A percentile compares a stretch with the other conserved stretches of the same genome.
These are phyloP conservation scores for Cyanistes caeruleus DNA, from an alignment of 2,113 vertebrate genomes.

Conservation along the genomic window DNA sequence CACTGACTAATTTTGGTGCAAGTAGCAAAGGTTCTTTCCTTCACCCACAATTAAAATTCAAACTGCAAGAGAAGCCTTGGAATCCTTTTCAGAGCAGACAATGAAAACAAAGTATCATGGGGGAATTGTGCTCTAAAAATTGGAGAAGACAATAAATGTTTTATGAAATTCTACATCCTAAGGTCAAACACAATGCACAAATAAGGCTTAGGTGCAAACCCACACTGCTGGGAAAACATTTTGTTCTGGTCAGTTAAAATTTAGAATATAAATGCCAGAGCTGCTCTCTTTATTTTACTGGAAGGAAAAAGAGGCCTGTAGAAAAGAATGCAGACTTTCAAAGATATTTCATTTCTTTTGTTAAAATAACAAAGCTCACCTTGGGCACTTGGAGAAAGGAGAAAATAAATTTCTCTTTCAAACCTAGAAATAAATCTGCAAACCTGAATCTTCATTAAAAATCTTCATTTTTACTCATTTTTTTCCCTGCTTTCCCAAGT, in stretches of 20 bases:
- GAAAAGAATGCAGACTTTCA: background rate
- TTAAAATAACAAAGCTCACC: background rate
- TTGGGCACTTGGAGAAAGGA: background rate
- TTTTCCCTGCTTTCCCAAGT: background rate
- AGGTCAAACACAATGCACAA: background rate
- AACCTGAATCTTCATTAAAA: background rate
- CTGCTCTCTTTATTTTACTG: background rate
- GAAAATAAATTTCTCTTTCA: background rate
- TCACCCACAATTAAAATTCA: background rate
- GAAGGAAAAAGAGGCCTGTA: background rate
- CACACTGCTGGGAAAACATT: background rate
- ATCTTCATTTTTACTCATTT: background rate
- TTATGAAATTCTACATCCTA: conserved; percentile 29
- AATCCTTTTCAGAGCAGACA: background rate
- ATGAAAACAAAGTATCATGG: background rate
- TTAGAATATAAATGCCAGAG: background rate
- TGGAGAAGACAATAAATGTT: conserved; percentile 39
- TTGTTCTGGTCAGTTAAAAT: conserved; percentile 4
- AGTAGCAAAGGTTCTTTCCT: background rate
- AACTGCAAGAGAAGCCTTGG: background rate
- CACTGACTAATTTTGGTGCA: conserved; percentile 10
- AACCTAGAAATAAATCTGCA: background rate
- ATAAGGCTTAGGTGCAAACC: conserved; percentile 4
- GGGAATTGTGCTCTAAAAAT: conserved; percentile 38
- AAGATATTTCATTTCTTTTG: background rate